A percentile compares a stretch with the other conserved stretches of the same genome.
Conservation (phyloP, 2,113 vertebrate species). For the Brienomyrus brachyistius region DNA sequence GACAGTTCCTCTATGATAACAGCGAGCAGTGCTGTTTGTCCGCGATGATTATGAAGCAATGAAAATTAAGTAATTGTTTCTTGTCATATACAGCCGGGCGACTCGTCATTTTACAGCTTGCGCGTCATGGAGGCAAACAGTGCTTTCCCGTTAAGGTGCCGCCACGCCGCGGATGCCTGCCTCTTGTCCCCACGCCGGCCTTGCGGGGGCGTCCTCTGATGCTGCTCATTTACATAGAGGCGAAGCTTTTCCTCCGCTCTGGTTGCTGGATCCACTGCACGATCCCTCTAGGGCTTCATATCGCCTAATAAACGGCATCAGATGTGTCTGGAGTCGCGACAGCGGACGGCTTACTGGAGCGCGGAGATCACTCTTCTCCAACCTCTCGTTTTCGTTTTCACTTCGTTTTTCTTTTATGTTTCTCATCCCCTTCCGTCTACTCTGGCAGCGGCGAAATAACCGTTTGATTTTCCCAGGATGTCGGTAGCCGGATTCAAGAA, state of each 20-base stretch:
- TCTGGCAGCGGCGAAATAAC: not conserved
- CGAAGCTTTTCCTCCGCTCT: not conserved
- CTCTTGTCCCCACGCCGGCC: not conserved
- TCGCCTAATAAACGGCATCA: not conserved
- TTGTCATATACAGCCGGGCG: not conserved
- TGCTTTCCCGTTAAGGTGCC: not conserved
- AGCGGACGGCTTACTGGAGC: too few relatives aligned
- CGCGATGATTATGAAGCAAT: not conserved
- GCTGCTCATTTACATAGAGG: not conserved
- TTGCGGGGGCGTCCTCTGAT: not conserved
- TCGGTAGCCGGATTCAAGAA: conserved; percentile 85
- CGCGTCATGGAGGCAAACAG: not conserved
- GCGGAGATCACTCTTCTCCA: not conserved
- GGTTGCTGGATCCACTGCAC: not conserved
- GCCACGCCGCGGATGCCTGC: not conserved
- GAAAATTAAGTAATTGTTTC: not conserved
- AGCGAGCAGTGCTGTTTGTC: not conserved
- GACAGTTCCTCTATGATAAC: not conserved
- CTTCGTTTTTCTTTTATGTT: not conserved
- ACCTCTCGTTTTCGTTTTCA: not conserved
- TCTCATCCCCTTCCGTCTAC: not conserved
- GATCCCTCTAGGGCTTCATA: not conserved
- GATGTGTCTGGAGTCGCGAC: not conserved
- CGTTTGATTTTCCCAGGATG: conserved; percentile 53
- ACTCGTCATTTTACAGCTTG: not conserved